Evolutionary conservation across 2,888 invertebrate genomes (phyloP).

Genomic region (Arge pagana): DNA sequence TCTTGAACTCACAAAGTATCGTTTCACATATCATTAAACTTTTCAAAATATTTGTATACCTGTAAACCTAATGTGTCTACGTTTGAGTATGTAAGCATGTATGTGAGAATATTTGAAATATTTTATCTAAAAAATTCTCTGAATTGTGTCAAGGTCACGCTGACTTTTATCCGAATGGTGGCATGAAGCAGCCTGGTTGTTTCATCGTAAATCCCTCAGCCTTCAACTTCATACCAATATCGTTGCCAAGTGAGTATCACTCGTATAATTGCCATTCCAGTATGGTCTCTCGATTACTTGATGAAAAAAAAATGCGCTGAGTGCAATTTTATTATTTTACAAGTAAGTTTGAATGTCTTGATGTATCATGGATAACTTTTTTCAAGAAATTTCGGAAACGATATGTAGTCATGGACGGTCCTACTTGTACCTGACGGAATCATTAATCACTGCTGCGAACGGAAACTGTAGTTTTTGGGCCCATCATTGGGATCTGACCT

Average conservation of each 20-base stretch:
- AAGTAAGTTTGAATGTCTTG: background rate
- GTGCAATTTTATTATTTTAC: too few species aligned
- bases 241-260: conserved; percentile 55
- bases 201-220: conserved; percentile 51
- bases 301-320: too few species aligned
- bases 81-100: too few species aligned
- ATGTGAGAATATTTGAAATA: too few species aligned
- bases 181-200: conserved; percentile 70
- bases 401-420: conserved; percentile 69
- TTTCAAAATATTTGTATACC: too few species aligned
- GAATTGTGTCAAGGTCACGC: conserved; percentile 62
- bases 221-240: conserved; percentile 52
- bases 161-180: conserved; percentile 74
- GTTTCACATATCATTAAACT: too few species aligned
- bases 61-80: too few species aligned
- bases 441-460: conserved; percentile 54
- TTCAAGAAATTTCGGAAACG: conserved; percentile 61
- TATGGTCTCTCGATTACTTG: too few species aligned
- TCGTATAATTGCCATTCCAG: background rate
- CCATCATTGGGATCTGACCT: conserved; percentile 62
- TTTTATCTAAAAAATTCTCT: too few species aligned
- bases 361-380: conserved; percentile 8
- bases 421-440: conserved; percentile 65
- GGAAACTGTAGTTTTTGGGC: conserved; percentile 63
- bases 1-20: too few species aligned